phyloP scores from a whole-genome alignment of 92 coral and sea anemone genomes.

The Muricea muricata region DNA sequence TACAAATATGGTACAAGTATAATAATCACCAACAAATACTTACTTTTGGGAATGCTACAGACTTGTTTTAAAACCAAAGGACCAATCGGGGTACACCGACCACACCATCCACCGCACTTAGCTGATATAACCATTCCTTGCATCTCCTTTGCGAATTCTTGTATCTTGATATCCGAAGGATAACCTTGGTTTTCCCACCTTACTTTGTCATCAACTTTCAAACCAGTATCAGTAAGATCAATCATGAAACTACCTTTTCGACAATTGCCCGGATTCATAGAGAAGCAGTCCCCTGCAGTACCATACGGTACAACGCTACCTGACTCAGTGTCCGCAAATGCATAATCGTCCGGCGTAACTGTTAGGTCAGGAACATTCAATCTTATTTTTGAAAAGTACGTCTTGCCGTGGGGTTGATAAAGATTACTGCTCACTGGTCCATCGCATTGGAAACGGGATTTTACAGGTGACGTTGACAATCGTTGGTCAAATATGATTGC shows the following conservation, averaged over 20 bases:
- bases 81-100: constrained; percentile 88
- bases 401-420: constrained; percentile 80
- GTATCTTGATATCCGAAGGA: constrained; percentile 77
- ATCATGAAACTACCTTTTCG: constrained; percentile 87
- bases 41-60: constrained; percentile 86
- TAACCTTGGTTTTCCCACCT: constrained; percentile 87
- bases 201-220: constrained; percentile 74
- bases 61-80: constrained; percentile 70
- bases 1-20: neutral
- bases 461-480: constrained; percentile 52
- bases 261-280: constrained; percentile 85
- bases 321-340: constrained; percentile 54
- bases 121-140: constrained; percentile 77
- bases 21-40: too few relatives aligned
- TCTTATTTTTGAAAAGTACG: constrained; percentile 77
- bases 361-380: constrained; percentile 75
- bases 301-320: constrained; percentile 81
- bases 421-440: constrained; percentile 70
- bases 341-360: constrained; percentile 73
- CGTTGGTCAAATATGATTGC: constrained; percentile 81
- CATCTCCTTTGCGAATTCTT: constrained; percentile 69
- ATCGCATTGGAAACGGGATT: constrained; percentile 84
- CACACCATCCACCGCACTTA: constrained; percentile 98
- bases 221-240: constrained; percentile 84
- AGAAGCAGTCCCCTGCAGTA: constrained; percentile 98